Base-by-base conservation (phyloP, 2,888 invertebrate species). In the Amorpha juglandis region DNA sequence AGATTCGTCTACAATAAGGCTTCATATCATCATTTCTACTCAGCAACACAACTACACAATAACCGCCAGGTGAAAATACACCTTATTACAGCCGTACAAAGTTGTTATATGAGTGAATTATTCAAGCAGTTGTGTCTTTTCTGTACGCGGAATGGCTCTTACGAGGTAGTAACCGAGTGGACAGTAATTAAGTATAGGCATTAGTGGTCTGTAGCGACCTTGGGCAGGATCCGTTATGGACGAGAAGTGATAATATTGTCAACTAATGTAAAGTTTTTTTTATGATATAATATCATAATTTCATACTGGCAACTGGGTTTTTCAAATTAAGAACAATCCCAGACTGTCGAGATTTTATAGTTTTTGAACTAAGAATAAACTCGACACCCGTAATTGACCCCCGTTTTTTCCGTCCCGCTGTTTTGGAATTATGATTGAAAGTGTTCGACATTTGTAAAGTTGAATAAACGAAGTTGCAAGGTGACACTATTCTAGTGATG, bases 1-100 rank as follows among this genome's bases (percentile, higher is more conserved):
- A 87, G 83, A 86, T 87, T 86, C 84, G 82, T 82, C 86, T 83
- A 86, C 86, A 86, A 81, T 91, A 90, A 76, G 91, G 91, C 89
- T 92, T 91, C 91, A 77, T 81, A 82, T 82, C 80, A 47, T 11
- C 33, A 45, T 21, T 64, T 21, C 45, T 21, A 55, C 7, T 45
- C 3, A 27, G 16, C 7, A 47, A 14, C 53, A 16, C 45, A 12
- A 55, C n/a, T 47, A 47, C 45, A 27, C 64, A 1, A 6, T 1
- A 47, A 33, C 12, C 27, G 47, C 3, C 45, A 55, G 45, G 62
- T 33, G 27, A 66, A 50, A 66, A 51, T 12, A n/a, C 38, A 27
- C 65, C 51, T 52, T 66, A 66, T 52, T 33, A 27, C 27, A n/a
- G 33, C 16, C 16, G 8, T n/a, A 7, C 42, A 27, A 42, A n/a